Evolutionary conservation across 2,113 vertebrate genomes (phyloP).

Genomic region (Poeciliopsis prolifica): DNA sequence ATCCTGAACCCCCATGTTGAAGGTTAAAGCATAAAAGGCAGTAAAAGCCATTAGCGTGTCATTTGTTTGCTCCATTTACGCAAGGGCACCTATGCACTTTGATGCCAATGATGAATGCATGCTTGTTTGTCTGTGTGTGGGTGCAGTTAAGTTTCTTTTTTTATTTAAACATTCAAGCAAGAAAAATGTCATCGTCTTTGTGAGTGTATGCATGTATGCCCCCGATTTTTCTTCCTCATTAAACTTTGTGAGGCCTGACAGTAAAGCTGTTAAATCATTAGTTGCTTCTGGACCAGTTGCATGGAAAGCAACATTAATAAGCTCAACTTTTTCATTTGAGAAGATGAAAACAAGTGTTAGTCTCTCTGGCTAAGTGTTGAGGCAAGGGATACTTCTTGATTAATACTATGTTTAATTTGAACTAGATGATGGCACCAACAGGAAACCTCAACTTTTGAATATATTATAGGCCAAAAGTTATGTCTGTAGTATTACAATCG

Average conservation of each 20-base stretch:
- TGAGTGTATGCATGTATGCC: slow-evolving; percentile 9
- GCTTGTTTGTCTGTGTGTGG: slow-evolving; percentile 26
- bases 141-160: slow-evolving; percentile 34
- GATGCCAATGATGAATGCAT: slow-evolving; percentile 21
- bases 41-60: slow-evolving; percentile 42
- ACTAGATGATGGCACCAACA: slow-evolving; percentile 22
- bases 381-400: slow-evolving; percentile 12
- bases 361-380: slow-evolving; percentile 7
- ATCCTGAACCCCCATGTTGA: slow-evolving; percentile 31
- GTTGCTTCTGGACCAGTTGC: slow-evolving; percentile 52
- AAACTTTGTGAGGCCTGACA: slow-evolving; percentile 48
- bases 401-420: slow-evolving; percentile 1
- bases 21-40: slow-evolving; percentile 49
- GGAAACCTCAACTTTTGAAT: not conserved
- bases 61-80: slow-evolving; percentile 51
- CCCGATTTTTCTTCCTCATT: slow-evolving; percentile 52
- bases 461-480: not conserved
- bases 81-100: slow-evolving; percentile 56
- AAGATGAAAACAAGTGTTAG: slow-evolving; percentile 48
- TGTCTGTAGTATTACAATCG: not conserved
- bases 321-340: slow-evolving; percentile 45
- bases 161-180: slow-evolving; percentile 37
- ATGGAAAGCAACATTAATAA: slow-evolving; percentile 39
- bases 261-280: slow-evolving; percentile 59
- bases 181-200: slow-evolving; percentile 34